Conservation (phyloP, 35 echinoderm and acorn worm genomes). For the Stichopus chloronotus region DNA sequence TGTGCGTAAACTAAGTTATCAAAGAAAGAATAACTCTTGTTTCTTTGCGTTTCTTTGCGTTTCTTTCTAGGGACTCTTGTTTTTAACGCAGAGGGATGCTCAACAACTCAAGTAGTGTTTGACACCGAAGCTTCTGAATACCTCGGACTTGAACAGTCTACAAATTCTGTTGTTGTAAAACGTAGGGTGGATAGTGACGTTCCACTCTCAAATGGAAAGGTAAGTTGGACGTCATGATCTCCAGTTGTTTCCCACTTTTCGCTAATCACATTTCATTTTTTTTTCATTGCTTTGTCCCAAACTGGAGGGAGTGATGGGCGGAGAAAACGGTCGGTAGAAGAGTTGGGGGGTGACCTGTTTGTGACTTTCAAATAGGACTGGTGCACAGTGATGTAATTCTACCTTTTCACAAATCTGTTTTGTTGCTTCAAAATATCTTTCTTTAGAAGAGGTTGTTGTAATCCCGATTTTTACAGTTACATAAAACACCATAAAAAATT, state of each 20-base stretch:
- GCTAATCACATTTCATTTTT: neutral
- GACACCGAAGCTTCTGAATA: neutral
- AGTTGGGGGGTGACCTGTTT: neutral
- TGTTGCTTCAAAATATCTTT: too few species aligned
- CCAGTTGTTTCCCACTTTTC: neutral
- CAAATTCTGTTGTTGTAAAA: neutral
- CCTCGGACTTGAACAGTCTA: neutral
- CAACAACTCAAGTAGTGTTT: neutral
- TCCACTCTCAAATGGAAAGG: constrained; percentile 13
- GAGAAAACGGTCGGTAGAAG: neutral
- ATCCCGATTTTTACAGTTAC: too few species aligned
- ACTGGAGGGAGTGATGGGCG: neutral
- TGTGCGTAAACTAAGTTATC: neutral
- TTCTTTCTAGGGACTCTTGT: neutral
- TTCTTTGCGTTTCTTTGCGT: neutral
- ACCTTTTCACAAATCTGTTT: neutral
- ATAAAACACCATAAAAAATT: too few species aligned
- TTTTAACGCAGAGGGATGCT: neutral
- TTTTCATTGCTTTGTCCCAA: neutral
- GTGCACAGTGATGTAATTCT: neutral
- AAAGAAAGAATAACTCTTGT: neutral
- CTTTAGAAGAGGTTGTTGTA: too few species aligned
- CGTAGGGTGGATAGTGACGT: neutral
- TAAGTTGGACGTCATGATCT: neutral
- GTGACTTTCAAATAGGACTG: neutral